Evolutionary conservation across 2,888 invertebrate genomes (phyloP).

Genomic region (Metallyticus violacea): DNA sequence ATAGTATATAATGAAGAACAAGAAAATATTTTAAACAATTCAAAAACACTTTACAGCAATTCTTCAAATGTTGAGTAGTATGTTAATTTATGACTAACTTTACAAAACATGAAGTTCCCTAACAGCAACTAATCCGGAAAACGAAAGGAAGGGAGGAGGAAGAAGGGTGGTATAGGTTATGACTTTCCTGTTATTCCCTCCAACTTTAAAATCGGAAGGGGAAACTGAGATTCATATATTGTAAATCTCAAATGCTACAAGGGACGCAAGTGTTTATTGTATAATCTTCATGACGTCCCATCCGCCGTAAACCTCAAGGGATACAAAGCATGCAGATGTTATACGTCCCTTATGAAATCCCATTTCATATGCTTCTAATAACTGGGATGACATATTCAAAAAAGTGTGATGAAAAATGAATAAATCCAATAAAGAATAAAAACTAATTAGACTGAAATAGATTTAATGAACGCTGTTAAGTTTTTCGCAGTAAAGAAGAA

Average conservation of each 20-base stretch:
- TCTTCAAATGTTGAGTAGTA: too few species aligned
- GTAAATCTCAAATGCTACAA: background rate
- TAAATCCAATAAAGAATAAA: too few species aligned
- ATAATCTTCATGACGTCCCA: background rate
- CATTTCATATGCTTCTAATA: background rate
- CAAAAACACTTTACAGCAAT: too few species aligned
- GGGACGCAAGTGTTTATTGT: background rate
- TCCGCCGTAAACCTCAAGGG: background rate
- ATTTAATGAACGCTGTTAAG: too few species aligned
- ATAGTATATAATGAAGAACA: too few species aligned
- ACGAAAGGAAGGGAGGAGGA: background rate
- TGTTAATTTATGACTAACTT: too few species aligned
- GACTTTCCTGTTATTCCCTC: background rate
- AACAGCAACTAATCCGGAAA: background rate
- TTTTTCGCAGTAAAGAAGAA: too few species aligned
- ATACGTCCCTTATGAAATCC: background rate
- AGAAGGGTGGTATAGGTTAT: background rate
- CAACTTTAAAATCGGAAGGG: background rate
- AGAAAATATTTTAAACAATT: too few species aligned
- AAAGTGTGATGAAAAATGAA: too few species aligned
- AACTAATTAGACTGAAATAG: too few species aligned
- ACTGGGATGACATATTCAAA: too few species aligned
- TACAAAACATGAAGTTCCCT: too few species aligned
- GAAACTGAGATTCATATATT: background rate
- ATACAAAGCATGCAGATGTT: background rate